Conservation (phyloP, 1,140 invertebrate species). For the Cydia amplana region DNA sequence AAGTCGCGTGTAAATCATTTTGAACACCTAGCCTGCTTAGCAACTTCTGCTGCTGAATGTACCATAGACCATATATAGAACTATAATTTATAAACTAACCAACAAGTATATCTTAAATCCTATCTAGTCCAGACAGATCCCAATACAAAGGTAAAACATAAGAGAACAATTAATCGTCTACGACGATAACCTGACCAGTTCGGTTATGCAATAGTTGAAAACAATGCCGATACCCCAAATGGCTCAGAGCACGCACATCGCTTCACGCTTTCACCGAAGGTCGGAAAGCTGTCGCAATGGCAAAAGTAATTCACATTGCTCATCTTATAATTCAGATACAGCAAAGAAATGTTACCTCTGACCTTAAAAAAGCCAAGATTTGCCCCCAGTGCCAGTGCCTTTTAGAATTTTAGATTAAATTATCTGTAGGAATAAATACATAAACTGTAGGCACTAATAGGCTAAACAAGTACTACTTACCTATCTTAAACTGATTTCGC, state of each 20-base stretch:
- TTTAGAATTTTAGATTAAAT: no score
- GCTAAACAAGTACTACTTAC: no score
- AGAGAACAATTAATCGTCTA: neutral
- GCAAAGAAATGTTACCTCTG: no score
- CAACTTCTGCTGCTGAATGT: no score
- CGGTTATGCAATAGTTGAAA: constrained; percentile 24
- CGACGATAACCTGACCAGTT: constrained; percentile 2
- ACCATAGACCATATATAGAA: no score
- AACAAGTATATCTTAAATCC: neutral
- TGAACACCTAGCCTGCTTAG: no score
- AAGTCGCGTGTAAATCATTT: no score
- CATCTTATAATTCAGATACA: neutral
- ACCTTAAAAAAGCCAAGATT: no score
- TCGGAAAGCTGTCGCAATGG: constrained; percentile 38
- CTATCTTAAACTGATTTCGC: no score
- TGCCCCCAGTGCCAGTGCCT: no score
- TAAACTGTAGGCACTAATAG: no score
- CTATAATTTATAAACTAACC: neutral
- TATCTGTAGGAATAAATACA: no score
- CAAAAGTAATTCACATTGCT: constrained; percentile 29
- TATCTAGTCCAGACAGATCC: neutral
- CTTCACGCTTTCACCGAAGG: constrained; percentile 65
- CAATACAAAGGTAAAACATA: neutral
- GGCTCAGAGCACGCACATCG: constrained; percentile 31
- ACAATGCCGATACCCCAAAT: constrained; percentile 25